Conservation (phyloP, 2,113 vertebrate species). For the Alces alces region DNA sequence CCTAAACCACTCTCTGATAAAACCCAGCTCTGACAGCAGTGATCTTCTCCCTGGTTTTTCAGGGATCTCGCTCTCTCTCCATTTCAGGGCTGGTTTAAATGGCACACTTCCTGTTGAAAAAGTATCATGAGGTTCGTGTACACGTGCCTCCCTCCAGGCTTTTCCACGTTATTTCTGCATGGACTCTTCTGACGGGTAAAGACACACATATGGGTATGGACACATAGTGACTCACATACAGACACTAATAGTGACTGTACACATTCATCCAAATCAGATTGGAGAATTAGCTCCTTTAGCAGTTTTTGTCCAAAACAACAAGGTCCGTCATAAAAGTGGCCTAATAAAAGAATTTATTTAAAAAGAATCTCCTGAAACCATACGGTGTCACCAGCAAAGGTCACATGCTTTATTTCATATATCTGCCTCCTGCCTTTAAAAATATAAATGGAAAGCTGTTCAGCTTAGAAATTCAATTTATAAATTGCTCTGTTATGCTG, state of each 20-base stretch:
- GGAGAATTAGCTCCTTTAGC: background rate
- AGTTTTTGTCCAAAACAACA: background rate
- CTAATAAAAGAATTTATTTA: background rate
- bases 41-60: background rate
- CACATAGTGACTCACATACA: rapidly evolving
- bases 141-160: background rate
- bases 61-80: background rate
- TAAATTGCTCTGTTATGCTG: constrained; percentile 21
- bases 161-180: background rate
- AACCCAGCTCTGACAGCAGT: background rate
- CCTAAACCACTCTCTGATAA: background rate
- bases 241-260: too few species aligned
- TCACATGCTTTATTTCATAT: background rate
- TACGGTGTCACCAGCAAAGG: constrained; percentile 42
- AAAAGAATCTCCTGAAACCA: background rate
- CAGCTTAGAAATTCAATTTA: constrained; percentile 40
- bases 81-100: background rate
- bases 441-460: background rate
- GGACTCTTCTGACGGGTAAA: background rate
- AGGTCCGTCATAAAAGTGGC: background rate
- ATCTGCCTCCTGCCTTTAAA: constrained; percentile 22
- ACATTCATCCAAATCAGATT: background rate
- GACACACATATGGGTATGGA: background rate
- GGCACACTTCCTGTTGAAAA: background rate
- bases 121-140: background rate